phyloP scores from a whole-genome alignment of 2,888 invertebrate genomes.

The Drosophila birchii region DNA sequence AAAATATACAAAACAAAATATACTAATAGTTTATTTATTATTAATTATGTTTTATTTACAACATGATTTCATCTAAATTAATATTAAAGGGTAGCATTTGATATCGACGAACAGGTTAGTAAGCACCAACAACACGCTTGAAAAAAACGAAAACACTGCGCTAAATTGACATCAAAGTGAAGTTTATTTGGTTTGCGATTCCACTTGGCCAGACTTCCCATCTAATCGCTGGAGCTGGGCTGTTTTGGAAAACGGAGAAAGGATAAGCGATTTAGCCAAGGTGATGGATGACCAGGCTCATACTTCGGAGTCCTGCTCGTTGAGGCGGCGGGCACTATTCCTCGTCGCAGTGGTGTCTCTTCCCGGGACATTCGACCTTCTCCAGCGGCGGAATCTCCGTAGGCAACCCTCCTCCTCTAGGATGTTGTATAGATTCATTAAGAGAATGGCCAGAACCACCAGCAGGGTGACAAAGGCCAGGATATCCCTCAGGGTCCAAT shows the following conservation, averaged over 20 bases:
- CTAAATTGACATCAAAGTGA: conserved; percentile 72
- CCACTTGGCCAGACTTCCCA: conserved; percentile 1
- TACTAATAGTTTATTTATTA: background rate
- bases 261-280: conserved; percentile 33
- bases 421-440: conserved; percentile 78
- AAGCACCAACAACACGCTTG: conserved; percentile 15
- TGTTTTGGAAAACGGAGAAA: conserved; percentile 44
- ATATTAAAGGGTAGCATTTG: conserved; percentile 9
- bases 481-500: conserved; percentile 79
- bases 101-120: conserved; percentile 13
- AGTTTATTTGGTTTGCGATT: conserved; percentile 48
- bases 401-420: conserved; percentile 81
- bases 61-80: too few relatives aligned
- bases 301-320: conserved; percentile 78
- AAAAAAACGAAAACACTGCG: conserved; percentile 47
- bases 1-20: too few relatives aligned
- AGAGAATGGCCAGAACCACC: conserved; percentile 76
- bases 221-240: conserved; percentile 66
- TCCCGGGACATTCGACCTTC: conserved; percentile 10
- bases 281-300: conserved; percentile 51
- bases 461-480: conserved; percentile 76
- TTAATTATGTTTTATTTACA: background rate
- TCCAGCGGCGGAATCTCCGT: conserved; percentile 47
- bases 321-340: conserved; percentile 56
- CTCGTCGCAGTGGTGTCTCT: conserved; percentile 15